Percentiles rank a stretch among this genome's conserved stretches.
phyloP scores from a whole-genome alignment of 2,113 vertebrate genomes.

The Callocephalon fimbriatum region DNA sequence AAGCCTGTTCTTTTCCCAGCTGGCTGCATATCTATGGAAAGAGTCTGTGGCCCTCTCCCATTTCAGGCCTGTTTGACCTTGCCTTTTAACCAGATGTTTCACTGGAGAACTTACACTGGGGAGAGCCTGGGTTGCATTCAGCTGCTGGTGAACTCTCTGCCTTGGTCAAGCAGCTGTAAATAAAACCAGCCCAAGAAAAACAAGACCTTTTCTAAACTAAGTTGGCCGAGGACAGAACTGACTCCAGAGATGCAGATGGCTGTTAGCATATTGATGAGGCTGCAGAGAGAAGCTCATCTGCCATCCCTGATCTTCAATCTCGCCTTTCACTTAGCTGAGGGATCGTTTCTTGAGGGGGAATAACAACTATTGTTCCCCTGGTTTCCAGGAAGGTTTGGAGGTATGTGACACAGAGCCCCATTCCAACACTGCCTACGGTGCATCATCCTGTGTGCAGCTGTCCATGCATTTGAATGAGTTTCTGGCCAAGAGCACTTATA shows the following conservation, averaged over 20 bases:
- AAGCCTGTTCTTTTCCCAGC: constrained; percentile 53
- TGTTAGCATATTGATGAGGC: not conserved
- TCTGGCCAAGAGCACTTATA: not conserved
- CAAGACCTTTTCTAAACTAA: constrained; percentile 38
- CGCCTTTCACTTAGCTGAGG: not conserved
- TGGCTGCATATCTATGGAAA: not conserved
- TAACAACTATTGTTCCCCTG: not conserved
- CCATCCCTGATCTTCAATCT: not conserved
- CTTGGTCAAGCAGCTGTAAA: constrained; percentile 24
- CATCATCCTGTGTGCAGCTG: not conserved
- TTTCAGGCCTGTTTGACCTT: constrained; percentile 21
- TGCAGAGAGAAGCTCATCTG: constrained; percentile 15
- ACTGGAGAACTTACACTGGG: constrained; percentile 30
- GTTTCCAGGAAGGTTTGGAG: not conserved
- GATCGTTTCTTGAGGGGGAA: too few species aligned
- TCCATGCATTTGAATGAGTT: not conserved
- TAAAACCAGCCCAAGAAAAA: constrained; percentile 61
- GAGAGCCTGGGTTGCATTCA: constrained; percentile 29
- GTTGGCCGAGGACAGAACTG: constrained; percentile 13
- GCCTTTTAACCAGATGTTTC: constrained; percentile 67
- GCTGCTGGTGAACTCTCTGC: constrained; percentile 56
- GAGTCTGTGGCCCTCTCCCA: constrained; percentile 22
- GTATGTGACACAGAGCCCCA: not conserved
- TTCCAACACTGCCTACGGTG: not conserved
- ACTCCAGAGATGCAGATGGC: constrained; percentile 21